Evolutionary conservation across 2,797 vertebrate genomes (phyloP).

Genomic region (Valencia hispanica): DNA sequence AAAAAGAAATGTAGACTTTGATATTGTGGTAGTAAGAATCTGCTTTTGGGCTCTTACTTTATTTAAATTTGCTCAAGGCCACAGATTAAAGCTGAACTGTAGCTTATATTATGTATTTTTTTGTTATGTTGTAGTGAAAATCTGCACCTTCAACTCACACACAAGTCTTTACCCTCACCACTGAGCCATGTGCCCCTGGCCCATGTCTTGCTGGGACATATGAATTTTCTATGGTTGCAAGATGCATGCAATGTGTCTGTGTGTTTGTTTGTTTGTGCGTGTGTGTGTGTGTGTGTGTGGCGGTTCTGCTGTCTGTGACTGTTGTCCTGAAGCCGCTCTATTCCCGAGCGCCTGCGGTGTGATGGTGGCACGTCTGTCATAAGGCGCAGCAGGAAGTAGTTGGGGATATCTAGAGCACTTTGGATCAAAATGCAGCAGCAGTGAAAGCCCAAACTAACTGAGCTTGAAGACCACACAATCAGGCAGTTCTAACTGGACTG

Average conservation of each 20-base stretch:
- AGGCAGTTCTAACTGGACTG: neutral
- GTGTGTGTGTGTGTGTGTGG: neutral
- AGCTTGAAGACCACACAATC: neutral
- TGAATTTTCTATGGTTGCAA: neutral
- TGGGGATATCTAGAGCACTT: constrained; percentile 1
- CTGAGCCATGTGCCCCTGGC: constrained; percentile 2
- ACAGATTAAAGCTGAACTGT: neutral
- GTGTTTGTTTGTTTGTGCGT: neutral
- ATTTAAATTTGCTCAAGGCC: neutral
- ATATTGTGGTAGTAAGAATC: neutral
- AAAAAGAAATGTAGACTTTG: neutral
- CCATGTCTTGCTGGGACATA: neutral
- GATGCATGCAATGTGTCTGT: neutral
- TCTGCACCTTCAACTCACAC: neutral
- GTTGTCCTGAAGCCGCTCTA: neutral
- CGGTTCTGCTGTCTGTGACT: neutral
- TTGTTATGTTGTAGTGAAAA: neutral
- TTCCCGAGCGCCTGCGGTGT: neutral
- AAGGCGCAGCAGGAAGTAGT: constrained; percentile 5
- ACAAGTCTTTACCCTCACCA: neutral
- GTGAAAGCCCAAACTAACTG: neutral
- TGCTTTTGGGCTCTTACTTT: neutral
- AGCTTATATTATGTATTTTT: neutral
- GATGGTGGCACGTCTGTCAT: constrained; percentile 9
- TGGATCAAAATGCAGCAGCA: neutral